A percentile compares a stretch with the other conserved stretches of the same genome.
Conservation (phyloP, 2,888 invertebrate genomes). For the Seira ritae region DNA sequence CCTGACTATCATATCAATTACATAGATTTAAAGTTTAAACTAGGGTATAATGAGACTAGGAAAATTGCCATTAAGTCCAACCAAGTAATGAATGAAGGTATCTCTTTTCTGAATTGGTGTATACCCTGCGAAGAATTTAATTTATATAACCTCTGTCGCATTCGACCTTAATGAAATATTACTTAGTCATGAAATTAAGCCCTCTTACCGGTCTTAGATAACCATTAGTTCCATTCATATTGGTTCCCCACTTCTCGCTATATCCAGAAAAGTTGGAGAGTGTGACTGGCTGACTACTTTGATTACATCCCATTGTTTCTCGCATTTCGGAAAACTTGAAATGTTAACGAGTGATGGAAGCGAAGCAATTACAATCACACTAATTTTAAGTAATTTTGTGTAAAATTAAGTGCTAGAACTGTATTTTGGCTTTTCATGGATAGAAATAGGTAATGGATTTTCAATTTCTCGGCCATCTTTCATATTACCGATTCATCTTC, state of each 20-base stretch:
- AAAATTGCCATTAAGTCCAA: neutral
- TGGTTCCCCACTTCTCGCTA: constrained; percentile 45
- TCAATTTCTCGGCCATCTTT: too few species aligned
- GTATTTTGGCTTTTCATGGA: too few species aligned
- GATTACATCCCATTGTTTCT: constrained; percentile 56
- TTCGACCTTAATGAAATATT: too few species aligned
- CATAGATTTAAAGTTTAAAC: neutral
- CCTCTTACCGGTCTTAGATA: constrained; percentile 29
- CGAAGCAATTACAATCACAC: neutral
- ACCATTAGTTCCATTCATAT: constrained; percentile 22
- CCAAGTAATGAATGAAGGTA: neutral
- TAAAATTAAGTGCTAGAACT: too few species aligned
- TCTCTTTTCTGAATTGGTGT: neutral
- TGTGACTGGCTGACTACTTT: constrained; percentile 44
- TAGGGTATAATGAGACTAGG: neutral
- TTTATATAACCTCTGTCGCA: too few species aligned
- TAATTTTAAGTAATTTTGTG: too few species aligned
- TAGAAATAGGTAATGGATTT: too few species aligned
- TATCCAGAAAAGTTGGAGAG: constrained; percentile 31
- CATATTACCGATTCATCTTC: neutral
- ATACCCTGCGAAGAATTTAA: too few species aligned
- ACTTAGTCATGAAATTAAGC: neutral
- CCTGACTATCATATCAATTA: neutral
- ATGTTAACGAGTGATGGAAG: too few species aligned
- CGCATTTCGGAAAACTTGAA: constrained; percentile 1